Evolutionary conservation across 2,113 vertebrate genomes (phyloP).

Genomic region (Chamaea fasciata): DNA sequence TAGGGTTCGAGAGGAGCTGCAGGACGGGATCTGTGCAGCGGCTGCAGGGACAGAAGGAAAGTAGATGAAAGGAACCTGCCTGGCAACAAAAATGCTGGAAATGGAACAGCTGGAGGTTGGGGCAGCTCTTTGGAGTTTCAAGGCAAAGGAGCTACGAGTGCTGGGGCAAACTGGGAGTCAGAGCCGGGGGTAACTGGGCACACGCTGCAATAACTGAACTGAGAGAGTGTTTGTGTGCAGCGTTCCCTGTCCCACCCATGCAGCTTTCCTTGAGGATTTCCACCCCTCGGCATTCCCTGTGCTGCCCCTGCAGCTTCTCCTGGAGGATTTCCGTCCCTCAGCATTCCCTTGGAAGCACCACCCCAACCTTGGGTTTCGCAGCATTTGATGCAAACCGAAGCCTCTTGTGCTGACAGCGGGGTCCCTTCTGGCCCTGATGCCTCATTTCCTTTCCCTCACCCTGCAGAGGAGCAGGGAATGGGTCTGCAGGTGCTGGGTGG

Average conservation of each 20-base stretch:
- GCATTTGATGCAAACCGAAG: background rate
- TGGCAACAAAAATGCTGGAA: background rate
- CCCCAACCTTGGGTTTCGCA: background rate
- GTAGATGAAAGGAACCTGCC: background rate
- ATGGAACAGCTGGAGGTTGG: accelerated
- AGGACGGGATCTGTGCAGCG: background rate
- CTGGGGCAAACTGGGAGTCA: background rate
- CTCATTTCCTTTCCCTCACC: background rate
- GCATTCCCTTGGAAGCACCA: background rate
- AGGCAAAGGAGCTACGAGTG: background rate
- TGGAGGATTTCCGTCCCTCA: background rate
- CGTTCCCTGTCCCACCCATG: background rate
- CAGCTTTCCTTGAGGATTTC: background rate
- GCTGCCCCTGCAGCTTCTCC: background rate
- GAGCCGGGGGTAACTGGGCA: background rate
- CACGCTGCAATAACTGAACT: background rate
- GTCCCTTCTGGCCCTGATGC: background rate
- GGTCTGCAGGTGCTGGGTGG: background rate
- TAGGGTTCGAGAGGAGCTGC: background rate
- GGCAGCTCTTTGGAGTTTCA: background rate
- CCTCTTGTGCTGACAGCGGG: too few relatives aligned
- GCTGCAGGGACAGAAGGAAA: background rate
- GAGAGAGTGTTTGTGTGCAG: accelerated
- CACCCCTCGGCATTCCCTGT: background rate
- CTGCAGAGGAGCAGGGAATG: background rate